Conservation (phyloP, 2,797 vertebrate species). For the Chloroceryle inda region DNA sequence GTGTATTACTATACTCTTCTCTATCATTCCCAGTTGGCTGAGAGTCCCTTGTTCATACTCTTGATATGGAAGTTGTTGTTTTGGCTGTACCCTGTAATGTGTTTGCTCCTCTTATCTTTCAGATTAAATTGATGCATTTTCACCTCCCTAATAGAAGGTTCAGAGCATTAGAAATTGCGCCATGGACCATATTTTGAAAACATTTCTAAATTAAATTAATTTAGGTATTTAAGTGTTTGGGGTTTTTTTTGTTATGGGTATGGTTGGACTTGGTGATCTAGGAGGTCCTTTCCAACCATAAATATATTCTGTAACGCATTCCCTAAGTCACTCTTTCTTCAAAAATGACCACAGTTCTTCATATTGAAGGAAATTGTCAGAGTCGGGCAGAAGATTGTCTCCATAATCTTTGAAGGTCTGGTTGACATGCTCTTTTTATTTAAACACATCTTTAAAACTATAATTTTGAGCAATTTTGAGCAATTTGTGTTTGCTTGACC, state of each 20-base stretch:
- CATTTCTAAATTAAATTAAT: background rate
- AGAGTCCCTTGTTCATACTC: background rate
- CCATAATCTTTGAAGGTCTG: background rate
- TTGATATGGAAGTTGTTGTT: background rate
- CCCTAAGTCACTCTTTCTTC: background rate
- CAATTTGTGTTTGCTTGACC: constrained; percentile 41
- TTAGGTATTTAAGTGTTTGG: too few relatives aligned
- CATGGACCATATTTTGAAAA: background rate
- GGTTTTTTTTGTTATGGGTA: too few relatives aligned
- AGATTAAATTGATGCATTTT: background rate
- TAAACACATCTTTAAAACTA: background rate
- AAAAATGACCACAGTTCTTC: background rate
- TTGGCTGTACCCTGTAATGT: background rate
- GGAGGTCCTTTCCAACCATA: too few relatives aligned
- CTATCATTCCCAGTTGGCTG: background rate
- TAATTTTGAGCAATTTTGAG: constrained; percentile 38
- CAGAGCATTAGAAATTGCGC: background rate
- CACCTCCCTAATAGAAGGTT: background rate
- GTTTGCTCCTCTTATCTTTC: background rate
- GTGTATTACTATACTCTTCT: background rate
- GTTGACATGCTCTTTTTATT: background rate
- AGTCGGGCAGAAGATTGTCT: background rate
- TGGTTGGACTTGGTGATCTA: too few relatives aligned
- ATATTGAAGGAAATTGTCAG: background rate
- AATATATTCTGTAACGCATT: background rate